phyloP scores from a whole-genome alignment of 1,140 invertebrate genomes.

The Maconellicoccus hirsutus region DNA sequence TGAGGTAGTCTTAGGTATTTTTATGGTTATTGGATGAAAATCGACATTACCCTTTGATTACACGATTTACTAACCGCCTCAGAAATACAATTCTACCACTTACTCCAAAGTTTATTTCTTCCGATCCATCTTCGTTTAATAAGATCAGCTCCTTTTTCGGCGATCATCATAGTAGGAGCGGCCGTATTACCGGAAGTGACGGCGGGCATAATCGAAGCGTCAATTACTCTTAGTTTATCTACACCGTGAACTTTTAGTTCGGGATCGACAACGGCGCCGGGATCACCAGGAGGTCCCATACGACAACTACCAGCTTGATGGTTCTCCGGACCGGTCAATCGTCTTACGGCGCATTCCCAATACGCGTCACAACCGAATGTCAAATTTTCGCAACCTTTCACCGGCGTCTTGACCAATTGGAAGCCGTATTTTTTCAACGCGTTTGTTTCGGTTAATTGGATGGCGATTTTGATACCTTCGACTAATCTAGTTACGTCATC shows the following conservation, averaged over 20 bases:
- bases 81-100: background rate
- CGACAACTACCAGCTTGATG: constrained; percentile 72
- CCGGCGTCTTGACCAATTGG: constrained; percentile 53
- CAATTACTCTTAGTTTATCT: constrained; percentile 55
- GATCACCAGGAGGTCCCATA: constrained; percentile 60
- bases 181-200: constrained; percentile 68
- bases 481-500: constrained; percentile 60
- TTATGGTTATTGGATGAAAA: too few relatives aligned
- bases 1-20: too few relatives aligned
- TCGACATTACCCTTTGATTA: too few relatives aligned
- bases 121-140: constrained; percentile 55
- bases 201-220: constrained; percentile 66
- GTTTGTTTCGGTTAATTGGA: constrained; percentile 50
- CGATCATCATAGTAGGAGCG: constrained; percentile 72
- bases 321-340: constrained; percentile 66
- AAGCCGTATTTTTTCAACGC: constrained; percentile 58
- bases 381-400: constrained; percentile 55
- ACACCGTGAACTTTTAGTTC: constrained; percentile 55
- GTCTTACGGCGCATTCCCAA: constrained; percentile 64
- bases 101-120: background rate
- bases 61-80: background rate
- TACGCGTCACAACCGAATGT: constrained; percentile 63
- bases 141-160: constrained; percentile 64
- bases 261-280: constrained; percentile 55
- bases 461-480: constrained; percentile 60